These are phyloP conservation scores for Amia ocellicauda DNA, from an alignment of 2,113 vertebrate genomes.

Conservation along the genomic window DNA sequence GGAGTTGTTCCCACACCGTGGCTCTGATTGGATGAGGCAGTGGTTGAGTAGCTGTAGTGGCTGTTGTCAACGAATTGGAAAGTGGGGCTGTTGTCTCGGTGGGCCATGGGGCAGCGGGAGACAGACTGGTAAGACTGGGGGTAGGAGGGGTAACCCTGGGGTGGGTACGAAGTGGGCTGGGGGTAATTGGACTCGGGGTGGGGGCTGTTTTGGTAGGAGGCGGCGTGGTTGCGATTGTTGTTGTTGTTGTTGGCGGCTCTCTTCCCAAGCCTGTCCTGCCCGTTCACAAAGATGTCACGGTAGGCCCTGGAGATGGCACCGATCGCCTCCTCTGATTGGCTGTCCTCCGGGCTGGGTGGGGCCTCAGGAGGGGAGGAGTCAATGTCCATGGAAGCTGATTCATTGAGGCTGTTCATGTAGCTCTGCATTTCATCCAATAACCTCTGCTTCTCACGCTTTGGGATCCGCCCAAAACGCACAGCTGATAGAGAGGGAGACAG, in stretches of 20 bases:
- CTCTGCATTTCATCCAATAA: conserved; percentile 75
- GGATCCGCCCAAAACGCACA: conserved; percentile 74
- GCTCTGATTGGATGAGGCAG: conserved; percentile 48
- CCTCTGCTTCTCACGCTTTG: conserved; percentile 74
- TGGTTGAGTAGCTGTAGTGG: conserved; percentile 34
- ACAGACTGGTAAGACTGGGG: conserved; percentile 24
- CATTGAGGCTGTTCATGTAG: conserved; percentile 74
- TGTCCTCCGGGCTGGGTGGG: conserved; percentile 42
- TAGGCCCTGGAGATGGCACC: conserved; percentile 66
- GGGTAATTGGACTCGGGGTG: conserved; percentile 50
- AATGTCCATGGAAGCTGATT: conserved; percentile 55
- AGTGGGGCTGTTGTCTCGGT: conserved; percentile 45
- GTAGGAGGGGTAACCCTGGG: conserved; percentile 47
- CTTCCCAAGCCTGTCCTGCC: conserved; percentile 48
- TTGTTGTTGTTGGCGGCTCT: conserved; percentile 24
- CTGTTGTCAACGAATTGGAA: conserved; percentile 53
- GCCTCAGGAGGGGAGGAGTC: conserved; percentile 45
- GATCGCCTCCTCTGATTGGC: conserved; percentile 62
- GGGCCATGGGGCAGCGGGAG: conserved; percentile 35
- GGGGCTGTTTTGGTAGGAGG: conserved; percentile 30
- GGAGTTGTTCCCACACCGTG: conserved; percentile 33
- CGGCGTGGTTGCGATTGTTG: conserved; percentile 34
- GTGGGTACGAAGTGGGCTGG: conserved; percentile 30
- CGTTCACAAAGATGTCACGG: conserved; percentile 57
- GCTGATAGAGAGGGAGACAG: conserved; percentile 49